A percentile compares a stretch with the other conserved stretches of the same genome.
phyloP scores from a whole-genome alignment of 92 coral and sea anemone genomes.

The Epizoanthus fatuus region DNA sequence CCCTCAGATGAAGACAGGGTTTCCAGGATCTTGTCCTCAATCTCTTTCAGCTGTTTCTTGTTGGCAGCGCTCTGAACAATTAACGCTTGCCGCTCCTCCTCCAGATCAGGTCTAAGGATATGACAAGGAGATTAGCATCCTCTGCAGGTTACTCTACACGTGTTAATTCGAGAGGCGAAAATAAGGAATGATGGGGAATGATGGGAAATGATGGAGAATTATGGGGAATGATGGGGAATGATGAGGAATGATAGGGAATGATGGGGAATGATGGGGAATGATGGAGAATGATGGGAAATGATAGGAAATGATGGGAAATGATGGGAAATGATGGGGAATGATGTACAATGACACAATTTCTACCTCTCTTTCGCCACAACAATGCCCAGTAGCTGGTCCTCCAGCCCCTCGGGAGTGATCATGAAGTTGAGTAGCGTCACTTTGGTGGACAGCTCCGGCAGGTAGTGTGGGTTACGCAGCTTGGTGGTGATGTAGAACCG shows the following conservation, averaged over 20 bases:
- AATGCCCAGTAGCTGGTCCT: slow-evolving; percentile 97
- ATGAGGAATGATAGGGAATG: too few relatives aligned
- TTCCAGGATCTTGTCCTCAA: slow-evolving; percentile 98
- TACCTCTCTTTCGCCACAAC: slow-evolving; percentile 99
- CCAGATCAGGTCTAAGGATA: slow-evolving; percentile 90
- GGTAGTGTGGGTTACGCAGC: slow-evolving; percentile 98
- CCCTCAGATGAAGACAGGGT: slow-evolving; percentile 98
- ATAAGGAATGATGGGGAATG: neutral
- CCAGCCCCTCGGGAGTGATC: slow-evolving; percentile 99
- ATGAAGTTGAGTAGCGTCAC: slow-evolving; percentile 97
- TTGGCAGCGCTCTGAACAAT: slow-evolving; percentile 99
- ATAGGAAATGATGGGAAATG: too few relatives aligned
- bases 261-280: too few relatives aligned
- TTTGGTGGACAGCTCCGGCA: slow-evolving; percentile 98
- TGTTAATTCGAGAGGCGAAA: too few relatives aligned
- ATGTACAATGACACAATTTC: neutral
- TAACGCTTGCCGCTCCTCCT: slow-evolving; percentile 98
- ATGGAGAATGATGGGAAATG: too few relatives aligned
- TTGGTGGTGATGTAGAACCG: slow-evolving; percentile 99
- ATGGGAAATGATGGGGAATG: too few relatives aligned
- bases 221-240: too few relatives aligned
- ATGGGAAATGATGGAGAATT: too few relatives aligned
- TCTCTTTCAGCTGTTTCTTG: slow-evolving; percentile 98
- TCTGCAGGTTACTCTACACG: too few relatives aligned
- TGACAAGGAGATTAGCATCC: neutral